These are phyloP conservation scores for Manduca sexta DNA, from an alignment of 1,140 invertebrate species.

Conservation along the genomic window DNA sequence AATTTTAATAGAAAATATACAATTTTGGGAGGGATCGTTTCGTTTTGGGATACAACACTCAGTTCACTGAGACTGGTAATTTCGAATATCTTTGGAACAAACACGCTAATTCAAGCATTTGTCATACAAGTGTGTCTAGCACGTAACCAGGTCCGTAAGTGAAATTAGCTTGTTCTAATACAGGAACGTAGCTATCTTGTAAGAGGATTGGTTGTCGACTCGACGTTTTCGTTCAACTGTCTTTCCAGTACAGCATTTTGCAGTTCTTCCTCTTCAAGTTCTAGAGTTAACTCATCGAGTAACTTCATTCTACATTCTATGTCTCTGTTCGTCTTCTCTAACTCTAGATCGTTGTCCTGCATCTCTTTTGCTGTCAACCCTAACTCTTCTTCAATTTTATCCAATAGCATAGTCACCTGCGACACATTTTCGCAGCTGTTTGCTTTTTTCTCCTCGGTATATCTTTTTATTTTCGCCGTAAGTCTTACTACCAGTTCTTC, in stretches of 20 bases:
- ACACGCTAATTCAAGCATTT: conserved; percentile 23
- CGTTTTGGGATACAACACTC: too few species aligned
- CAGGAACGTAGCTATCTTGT: conserved; percentile 62
- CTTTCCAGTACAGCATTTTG: conserved; percentile 68
- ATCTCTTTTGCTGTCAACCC: conserved; percentile 77
- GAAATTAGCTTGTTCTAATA: conserved; percentile 50
- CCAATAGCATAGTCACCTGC: conserved; percentile 66
- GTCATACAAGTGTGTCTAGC: conserved; percentile 70
- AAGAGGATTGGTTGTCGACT: conserved; percentile 60
- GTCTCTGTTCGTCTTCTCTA: conserved; percentile 77
- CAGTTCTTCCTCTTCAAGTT: conserved; percentile 77
- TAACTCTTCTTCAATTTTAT: conserved; percentile 72
- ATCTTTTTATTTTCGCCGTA: conserved; percentile 78
- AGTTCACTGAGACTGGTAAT: conserved; percentile 33
- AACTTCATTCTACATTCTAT: conserved; percentile 77
- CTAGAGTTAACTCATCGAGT: conserved; percentile 77
- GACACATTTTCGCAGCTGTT: conserved; percentile 72
- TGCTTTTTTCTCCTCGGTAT: conserved; percentile 75
- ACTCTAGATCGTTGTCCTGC: conserved; percentile 74
- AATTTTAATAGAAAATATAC: conserved; percentile 11
- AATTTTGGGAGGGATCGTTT: too few species aligned
- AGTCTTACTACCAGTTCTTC: conserved; percentile 79
- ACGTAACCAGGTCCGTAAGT: conserved; percentile 46
- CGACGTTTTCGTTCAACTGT: conserved; percentile 59
- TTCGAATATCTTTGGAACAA: conserved; percentile 60